phyloP scores from a whole-genome alignment of 2,888 invertebrate genomes.

The Eilema depressum region DNA sequence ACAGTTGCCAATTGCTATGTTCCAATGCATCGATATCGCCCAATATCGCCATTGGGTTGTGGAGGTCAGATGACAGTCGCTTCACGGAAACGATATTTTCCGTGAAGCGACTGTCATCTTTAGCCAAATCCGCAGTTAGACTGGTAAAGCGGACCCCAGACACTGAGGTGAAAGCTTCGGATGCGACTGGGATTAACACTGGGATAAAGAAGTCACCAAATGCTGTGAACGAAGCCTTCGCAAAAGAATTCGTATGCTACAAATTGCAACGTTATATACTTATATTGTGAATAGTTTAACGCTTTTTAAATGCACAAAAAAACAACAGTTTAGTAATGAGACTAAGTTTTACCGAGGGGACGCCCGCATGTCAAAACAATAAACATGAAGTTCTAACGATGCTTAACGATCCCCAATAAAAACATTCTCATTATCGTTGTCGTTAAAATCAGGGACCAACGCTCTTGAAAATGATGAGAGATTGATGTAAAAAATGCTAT shows the following conservation, averaged over 20 bases:
- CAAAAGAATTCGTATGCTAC: neutral
- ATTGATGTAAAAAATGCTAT: conserved; percentile 18
- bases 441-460: conserved; percentile 50
- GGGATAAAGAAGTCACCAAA: neutral
- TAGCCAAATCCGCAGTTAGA: no score
- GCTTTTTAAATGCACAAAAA: conserved; percentile 3
- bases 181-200: no score
- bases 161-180: no score
- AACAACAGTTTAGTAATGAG: conserved; percentile 16
- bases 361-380: conserved; percentile 57
- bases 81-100: no score
- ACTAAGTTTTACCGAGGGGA: conserved; percentile 37
- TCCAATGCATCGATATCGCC: no score
- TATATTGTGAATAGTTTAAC: conserved; percentile 5
- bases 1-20: neutral
- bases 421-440: conserved; percentile 55
- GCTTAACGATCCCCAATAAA: conserved; percentile 62
- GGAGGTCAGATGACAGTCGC: no score
- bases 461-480: conserved; percentile 30
- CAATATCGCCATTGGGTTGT: no score
- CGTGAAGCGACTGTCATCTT: no score
- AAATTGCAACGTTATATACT: neutral
- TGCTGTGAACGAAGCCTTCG: neutral
- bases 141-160: no score
- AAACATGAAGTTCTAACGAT: conserved; percentile 55